phyloP scores from a whole-genome alignment of 2,888 invertebrate genomes.

The Nomada ruficornis region DNA sequence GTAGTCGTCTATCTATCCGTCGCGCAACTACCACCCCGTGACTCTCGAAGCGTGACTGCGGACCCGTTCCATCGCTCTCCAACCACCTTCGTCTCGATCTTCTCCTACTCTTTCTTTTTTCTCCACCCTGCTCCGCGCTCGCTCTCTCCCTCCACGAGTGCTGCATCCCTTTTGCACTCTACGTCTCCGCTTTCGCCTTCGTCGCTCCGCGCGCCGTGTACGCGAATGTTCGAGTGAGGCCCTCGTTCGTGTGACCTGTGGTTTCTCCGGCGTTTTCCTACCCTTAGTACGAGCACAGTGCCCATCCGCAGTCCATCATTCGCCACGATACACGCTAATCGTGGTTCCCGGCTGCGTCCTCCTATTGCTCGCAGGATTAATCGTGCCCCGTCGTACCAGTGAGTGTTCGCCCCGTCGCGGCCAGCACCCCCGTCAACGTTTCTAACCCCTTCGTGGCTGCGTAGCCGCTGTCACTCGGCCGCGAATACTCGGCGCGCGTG shows the following conservation, averaged over 20 bases:
- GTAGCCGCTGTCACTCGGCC: background rate
- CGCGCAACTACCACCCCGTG: conserved; percentile 69
- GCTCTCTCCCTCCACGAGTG: conserved; percentile 18
- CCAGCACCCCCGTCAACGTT: background rate
- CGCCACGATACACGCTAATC: conserved; percentile 59
- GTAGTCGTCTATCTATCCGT: conserved; percentile 58
- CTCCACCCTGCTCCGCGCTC: conserved; percentile 30
- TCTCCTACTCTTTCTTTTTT: conserved; percentile 38
- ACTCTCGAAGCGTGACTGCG: conserved; percentile 62
- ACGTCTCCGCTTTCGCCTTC: conserved; percentile 5
- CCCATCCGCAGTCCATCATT: conserved; percentile 76
- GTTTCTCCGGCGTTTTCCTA: conserved; percentile 79
- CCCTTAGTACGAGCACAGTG: conserved; percentile 77
- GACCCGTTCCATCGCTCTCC: conserved; percentile 34
- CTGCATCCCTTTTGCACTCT: conserved; percentile 11
- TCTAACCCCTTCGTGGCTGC: no score
- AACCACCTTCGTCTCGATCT: conserved; percentile 28
- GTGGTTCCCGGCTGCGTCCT: conserved; percentile 33
- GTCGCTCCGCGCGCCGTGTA: conserved; percentile 52
- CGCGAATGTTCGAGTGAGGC: conserved; percentile 68
- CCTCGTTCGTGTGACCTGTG: conserved; percentile 78
- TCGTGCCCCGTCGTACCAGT: background rate
- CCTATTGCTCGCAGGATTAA: background rate
- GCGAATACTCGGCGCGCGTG: background rate
- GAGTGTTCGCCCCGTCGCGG: background rate